Evolutionary conservation across 2,113 vertebrate genomes (phyloP).

Genomic region (Octodon degus): DNA sequence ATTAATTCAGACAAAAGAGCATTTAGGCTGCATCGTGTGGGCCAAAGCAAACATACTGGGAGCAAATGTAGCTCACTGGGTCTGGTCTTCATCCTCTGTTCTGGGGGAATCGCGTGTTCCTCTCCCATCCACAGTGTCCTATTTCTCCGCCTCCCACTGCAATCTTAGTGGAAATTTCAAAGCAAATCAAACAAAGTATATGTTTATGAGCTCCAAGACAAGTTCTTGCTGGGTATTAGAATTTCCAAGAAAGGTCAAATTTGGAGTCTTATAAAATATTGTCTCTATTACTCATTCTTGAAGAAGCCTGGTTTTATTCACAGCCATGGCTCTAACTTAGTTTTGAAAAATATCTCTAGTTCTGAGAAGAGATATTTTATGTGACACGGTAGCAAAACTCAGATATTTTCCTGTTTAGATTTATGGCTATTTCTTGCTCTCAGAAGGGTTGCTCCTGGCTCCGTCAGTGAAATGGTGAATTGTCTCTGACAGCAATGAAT

Average conservation of each 20-base stretch:
- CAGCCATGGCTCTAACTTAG: slow-evolving; percentile 64
- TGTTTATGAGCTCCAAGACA: slow-evolving; percentile 73
- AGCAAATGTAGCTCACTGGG: not conserved
- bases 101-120: not conserved
- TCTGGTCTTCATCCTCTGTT: not conserved
- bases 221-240: slow-evolving; percentile 71
- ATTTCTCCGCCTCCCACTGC: not conserved
- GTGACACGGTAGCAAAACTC: slow-evolving; percentile 79
- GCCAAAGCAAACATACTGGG: not conserved
- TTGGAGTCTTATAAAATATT: slow-evolving; percentile 68
- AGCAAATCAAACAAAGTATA: slow-evolving; percentile 65
- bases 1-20: not conserved
- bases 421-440: slow-evolving; percentile 83
- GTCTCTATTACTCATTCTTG: slow-evolving; percentile 77
- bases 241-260: slow-evolving; percentile 71
- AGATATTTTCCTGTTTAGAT: slow-evolving; percentile 81
- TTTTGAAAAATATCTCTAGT: slow-evolving; percentile 77
- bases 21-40: not conserved
- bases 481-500: slow-evolving; percentile 84
- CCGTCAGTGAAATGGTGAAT: slow-evolving; percentile 75
- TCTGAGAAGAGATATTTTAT: slow-evolving; percentile 79
- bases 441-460: slow-evolving; percentile 73
- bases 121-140: not conserved
- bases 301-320: slow-evolving; percentile 71
- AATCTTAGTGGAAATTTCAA: slow-evolving; percentile 42